phyloP scores from a whole-genome alignment of 2,113 vertebrate species.

The Rhynchomys soricoides region DNA sequence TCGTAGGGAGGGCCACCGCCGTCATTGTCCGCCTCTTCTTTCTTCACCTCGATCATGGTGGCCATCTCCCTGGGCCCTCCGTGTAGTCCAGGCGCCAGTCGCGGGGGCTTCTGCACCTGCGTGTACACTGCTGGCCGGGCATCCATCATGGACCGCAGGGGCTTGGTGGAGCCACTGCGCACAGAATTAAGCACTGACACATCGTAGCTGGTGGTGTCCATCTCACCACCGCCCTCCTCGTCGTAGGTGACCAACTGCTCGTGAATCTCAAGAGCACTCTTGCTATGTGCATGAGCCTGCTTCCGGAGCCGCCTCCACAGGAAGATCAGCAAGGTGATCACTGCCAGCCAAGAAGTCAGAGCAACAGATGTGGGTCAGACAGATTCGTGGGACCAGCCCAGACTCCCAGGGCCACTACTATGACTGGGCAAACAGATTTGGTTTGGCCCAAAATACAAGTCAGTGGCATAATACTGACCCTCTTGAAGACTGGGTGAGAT shows the following conservation, averaged over 20 bases:
- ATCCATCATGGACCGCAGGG: slow-evolving; percentile 53
- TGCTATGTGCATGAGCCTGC: slow-evolving; percentile 87
- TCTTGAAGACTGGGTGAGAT: not conserved
- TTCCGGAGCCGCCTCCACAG: slow-evolving; percentile 92
- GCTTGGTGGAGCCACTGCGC: slow-evolving; percentile 80
- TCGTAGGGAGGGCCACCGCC: slow-evolving; percentile 93
- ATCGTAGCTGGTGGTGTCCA: slow-evolving; percentile 98
- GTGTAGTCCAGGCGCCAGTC: slow-evolving; percentile 60
- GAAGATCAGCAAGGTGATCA: slow-evolving; percentile 91
- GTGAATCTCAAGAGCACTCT: slow-evolving; percentile 93
- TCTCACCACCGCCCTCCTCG: slow-evolving; percentile 98
- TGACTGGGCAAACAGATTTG: not conserved
- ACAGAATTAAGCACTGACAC: slow-evolving; percentile 95
- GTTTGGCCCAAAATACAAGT: not conserved
- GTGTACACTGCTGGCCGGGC: slow-evolving; percentile 83
- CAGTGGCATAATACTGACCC: not conserved
- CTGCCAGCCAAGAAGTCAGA: slow-evolving; percentile 80
- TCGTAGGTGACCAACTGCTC: slow-evolving; percentile 98
- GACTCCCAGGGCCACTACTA: not conserved
- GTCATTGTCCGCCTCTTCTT: slow-evolving; percentile 96
- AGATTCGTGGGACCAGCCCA: no score
- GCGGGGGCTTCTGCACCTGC: slow-evolving; percentile 88
- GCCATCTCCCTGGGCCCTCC: slow-evolving; percentile 94
- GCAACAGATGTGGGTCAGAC: not conserved
- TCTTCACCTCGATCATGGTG: slow-evolving; percentile 95